Evolutionary conservation across 2,888 invertebrate genomes (phyloP), one percentile per base, ranked within the genome.

Genomic region (Carpatolechia fugitivella): DNA sequence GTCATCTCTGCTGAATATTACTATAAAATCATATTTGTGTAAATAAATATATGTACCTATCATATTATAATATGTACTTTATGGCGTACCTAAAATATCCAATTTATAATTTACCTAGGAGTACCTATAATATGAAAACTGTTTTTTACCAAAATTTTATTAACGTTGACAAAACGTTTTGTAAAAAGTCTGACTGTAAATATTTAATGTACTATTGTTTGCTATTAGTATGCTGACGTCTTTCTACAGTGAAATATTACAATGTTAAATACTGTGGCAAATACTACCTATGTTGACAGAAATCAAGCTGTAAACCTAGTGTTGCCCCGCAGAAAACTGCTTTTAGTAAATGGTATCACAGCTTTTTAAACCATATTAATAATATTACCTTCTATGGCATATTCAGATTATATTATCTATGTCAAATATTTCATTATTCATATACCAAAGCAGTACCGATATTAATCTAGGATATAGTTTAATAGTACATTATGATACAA

Each of bases 171-270:
- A 40, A 8, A 40, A 52, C 33, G 20, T 52, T 36, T 52, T 51
- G 54, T 55, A 53, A 47, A 81, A 86, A 85, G 84, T 86, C 85
- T 85, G 85, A 85, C 72, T 85, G 84, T 85, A 82, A 71, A 80
- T 84, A 84, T 67, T 68, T 73, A 62, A 57, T 64, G 71, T 73
- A 65, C 61, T 54, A 57, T 61, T 63, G 52, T 60, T 30, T 47
- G 24, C 11, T 41, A 41, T 29, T 30, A 24, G 24, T 30, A 13
- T 13, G 11, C 24, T 10, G 8, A 30, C n/a, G 11, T 18, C 8
- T 24, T 44, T 13, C 44, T 29, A 18, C 40, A 40, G 40, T 16
- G 38, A 38, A 38, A 38, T 16, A 40, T 36, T 14, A 11, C 3
- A 13, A 13, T 13, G 40, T 16, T 20, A 41, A n/a, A n/a, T n/a